phyloP scores from a whole-genome alignment of 2,113 vertebrate genomes.

The Dunckerocampus dactyliophorus region DNA sequence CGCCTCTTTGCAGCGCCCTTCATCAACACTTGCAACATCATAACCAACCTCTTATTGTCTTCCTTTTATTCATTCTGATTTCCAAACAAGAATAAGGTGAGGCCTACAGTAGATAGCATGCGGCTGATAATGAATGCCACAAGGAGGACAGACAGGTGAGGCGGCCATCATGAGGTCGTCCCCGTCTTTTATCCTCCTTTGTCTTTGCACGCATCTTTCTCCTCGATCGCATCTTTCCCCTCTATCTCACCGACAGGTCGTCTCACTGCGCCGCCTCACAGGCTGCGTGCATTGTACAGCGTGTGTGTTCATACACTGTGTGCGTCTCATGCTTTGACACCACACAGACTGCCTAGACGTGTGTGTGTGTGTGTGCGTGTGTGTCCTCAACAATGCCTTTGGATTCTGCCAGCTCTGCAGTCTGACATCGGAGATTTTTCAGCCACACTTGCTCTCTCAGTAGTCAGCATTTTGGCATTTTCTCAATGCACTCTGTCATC shows the following conservation, averaged over 20 bases:
- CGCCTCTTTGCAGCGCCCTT: background rate
- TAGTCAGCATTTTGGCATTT: conserved; percentile 69
- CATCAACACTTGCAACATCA: too few species aligned
- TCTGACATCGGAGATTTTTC: conserved; percentile 67
- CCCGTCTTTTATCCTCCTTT: conserved; percentile 2
- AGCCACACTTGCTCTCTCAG: conserved; percentile 52
- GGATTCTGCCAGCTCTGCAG: conserved; percentile 65
- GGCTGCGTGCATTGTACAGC: conserved; percentile 25
- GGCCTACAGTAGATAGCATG: too few species aligned
- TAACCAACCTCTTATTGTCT: background rate
- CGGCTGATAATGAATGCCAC: too few species aligned
- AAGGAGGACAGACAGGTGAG: background rate
- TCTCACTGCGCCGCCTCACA: conserved; percentile 45
- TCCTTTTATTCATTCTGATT: background rate
- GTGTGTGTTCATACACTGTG: conserved; percentile 10
- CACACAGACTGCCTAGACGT: conserved; percentile 41
- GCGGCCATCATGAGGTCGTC: conserved; percentile 1
- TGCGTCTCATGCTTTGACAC: conserved; percentile 45
- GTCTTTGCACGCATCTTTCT: conserved; percentile 6
- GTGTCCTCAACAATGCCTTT: conserved; percentile 57
- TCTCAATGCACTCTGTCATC: conserved; percentile 65
- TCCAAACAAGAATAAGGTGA: background rate
- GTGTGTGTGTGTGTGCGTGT: conserved; percentile 39
- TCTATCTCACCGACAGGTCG: conserved; percentile 30
- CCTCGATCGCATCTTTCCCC: conserved; percentile 5